Evolutionary conservation across 2,888 invertebrate genomes (phyloP).

Genomic region (Mesochorus sp.): DNA sequence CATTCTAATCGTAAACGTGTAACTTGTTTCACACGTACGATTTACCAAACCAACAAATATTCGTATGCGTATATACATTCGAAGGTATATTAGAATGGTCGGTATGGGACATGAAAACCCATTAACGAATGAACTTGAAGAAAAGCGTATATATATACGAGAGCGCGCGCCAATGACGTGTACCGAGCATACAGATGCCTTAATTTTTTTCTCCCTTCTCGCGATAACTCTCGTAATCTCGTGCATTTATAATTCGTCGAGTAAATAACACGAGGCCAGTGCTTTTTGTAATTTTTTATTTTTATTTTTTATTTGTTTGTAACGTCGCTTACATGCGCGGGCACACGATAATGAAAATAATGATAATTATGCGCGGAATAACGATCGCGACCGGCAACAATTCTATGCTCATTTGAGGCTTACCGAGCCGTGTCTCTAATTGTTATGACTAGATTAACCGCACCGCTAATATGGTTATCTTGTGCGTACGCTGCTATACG

Average conservation of each 20-base stretch:
- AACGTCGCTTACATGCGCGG: too few species aligned
- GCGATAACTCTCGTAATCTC: too few species aligned
- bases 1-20: conserved; percentile 73
- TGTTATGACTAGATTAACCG: conserved; percentile 72
- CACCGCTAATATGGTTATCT: conserved; percentile 71
- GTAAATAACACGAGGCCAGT: conserved; percentile 36
- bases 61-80: conserved; percentile 10
- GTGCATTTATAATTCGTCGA: too few species aligned
- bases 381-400: conserved; percentile 46
- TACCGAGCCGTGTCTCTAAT: conserved; percentile 64
- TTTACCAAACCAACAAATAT: conserved; percentile 44
- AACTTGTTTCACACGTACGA: conserved; percentile 20
- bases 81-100: conserved; percentile 22
- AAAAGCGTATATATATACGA: background rate
- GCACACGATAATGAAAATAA: too few species aligned
- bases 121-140: conserved; percentile 35
- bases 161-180: background rate
- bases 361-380: conserved; percentile 28
- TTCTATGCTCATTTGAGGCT: conserved; percentile 44
- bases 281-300: background rate
- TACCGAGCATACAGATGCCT: background rate
- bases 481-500: conserved; percentile 66
- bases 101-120: conserved; percentile 5
- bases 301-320: background rate
- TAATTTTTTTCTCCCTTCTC: background rate